Evolutionary conservation across 1,140 invertebrate genomes (phyloP).

Genomic region (Caerostris extrusa): DNA sequence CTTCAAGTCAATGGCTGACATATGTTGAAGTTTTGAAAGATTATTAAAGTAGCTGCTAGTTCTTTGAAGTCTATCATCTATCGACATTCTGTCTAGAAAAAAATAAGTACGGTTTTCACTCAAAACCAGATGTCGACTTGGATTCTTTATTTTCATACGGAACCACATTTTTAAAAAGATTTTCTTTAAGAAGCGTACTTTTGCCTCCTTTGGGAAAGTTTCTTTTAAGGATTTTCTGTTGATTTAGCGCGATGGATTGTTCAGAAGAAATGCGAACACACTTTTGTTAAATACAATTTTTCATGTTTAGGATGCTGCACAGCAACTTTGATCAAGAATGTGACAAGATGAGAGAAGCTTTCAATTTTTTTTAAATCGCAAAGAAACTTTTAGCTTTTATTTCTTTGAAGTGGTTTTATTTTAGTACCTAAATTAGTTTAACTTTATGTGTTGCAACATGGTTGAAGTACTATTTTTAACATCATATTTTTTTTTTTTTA

Average conservation of each 20-base stretch:
- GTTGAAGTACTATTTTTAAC: too few species aligned
- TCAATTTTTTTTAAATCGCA: conserved; percentile 1
- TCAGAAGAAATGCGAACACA: neutral
- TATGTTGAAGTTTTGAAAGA: conserved; percentile 24
- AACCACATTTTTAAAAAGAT: conserved; percentile 30
- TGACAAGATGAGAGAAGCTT: conserved; percentile 8
- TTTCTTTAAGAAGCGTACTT: neutral
- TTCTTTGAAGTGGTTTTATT: too few species aligned
- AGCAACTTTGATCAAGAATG: neutral
- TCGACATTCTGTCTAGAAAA: conserved; percentile 42
- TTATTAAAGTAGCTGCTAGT: conserved; percentile 37
- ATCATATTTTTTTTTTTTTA: too few species aligned
- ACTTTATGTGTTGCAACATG: too few species aligned
- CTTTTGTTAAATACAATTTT: conserved; percentile 14
- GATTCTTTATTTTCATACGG: conserved; percentile 33
- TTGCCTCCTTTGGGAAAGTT: neutral
- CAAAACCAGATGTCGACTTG: conserved; percentile 41
- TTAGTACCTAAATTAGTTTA: too few species aligned
- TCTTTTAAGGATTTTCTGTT: conserved; percentile 33
- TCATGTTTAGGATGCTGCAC: neutral
- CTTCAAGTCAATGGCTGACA: conserved; percentile 22
- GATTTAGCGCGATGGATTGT: conserved; percentile 8
- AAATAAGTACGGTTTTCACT: conserved; percentile 31
- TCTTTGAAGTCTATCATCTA: conserved; percentile 52
- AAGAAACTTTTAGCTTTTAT: neutral